A percentile compares a stretch with the other conserved stretches of the same genome.
phyloP scores from a whole-genome alignment of 2,888 invertebrate species.

The Tiliacea aurago region DNA sequence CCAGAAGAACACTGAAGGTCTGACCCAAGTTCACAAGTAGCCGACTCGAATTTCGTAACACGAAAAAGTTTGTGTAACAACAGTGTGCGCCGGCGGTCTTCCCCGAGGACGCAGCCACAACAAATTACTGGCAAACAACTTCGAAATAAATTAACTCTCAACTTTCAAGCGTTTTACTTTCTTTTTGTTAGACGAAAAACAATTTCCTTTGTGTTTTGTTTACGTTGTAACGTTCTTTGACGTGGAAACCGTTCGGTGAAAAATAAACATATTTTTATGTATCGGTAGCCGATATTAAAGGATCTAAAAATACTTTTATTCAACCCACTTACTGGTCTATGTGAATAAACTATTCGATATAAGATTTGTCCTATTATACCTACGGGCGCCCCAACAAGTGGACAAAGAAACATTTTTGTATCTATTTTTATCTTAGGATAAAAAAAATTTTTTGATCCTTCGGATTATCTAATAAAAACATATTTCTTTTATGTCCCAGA shows the following conservation, averaged over 20 bases:
- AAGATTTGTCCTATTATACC: slow-evolving; percentile 5
- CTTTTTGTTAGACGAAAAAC: slow-evolving; percentile 85
- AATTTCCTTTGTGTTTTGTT: slow-evolving; percentile 87
- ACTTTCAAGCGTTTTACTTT: slow-evolving; percentile 88
- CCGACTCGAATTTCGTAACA: slow-evolving; percentile 82
- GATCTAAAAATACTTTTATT: slow-evolving; percentile 38
- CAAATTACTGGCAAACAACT: slow-evolving; percentile 90
- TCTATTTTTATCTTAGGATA: slow-evolving; percentile 8
- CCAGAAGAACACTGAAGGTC: slow-evolving; percentile 68
- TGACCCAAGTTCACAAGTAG: slow-evolving; percentile 78
- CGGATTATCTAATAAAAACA: slow-evolving; percentile 1
- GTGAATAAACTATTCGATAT: slow-evolving; percentile 27
- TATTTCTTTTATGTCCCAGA: background rate
- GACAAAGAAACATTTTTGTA: slow-evolving; percentile 4
- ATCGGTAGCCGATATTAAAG: slow-evolving; percentile 53
- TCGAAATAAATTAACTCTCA: slow-evolving; percentile 89
- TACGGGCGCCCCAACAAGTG: slow-evolving; percentile 3
- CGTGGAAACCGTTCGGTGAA: slow-evolving; percentile 70
- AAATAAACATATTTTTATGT: slow-evolving; percentile 69
- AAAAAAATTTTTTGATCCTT: background rate
- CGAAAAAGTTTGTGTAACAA: slow-evolving; percentile 83
- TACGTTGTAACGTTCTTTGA: slow-evolving; percentile 75
- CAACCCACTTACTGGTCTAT: slow-evolving; percentile 6
- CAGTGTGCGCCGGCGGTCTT: slow-evolving; percentile 80
- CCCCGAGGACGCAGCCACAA: slow-evolving; percentile 86